Percentiles rank a stretch among this genome's conserved stretches.
phyloP scores from a whole-genome alignment of 2,113 vertebrate species.

The Haemorhous mexicanus region DNA sequence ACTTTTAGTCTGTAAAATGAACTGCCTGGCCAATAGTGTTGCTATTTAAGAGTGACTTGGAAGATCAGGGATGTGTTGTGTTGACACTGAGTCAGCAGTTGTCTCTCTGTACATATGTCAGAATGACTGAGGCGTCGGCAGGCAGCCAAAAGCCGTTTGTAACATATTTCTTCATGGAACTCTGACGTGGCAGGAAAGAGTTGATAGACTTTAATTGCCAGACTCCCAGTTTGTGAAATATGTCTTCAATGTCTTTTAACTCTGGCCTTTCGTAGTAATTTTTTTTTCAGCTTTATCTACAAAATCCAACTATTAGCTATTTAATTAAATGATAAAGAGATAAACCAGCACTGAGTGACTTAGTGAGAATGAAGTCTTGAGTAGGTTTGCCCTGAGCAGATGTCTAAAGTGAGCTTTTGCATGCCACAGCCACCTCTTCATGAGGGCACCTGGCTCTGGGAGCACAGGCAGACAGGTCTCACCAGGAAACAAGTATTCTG shows the following conservation, averaged over 20 bases:
- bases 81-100: not conserved
- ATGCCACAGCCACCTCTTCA: rapidly evolving
- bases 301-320: not conserved
- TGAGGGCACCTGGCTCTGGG: not conserved
- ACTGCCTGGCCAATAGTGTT: not conserved
- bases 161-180: not conserved
- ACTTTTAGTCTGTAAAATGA: not conserved
- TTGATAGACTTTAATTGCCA: not conserved
- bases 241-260: not conserved
- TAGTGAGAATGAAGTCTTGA: not conserved
- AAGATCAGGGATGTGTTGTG: not conserved
- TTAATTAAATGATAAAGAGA: conserved; percentile 15
- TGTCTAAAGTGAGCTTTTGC: not conserved
- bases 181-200: not conserved
- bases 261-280: not conserved
- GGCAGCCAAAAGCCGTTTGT: not conserved
- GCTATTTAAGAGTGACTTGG: not conserved
- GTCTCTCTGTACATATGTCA: not conserved
- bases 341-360: not conserved
- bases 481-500: not conserved
- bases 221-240: not conserved
- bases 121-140: not conserved
- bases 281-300: not conserved
- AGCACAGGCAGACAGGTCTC: not conserved
- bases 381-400: not conserved